phyloP scores from a whole-genome alignment of 2,113 vertebrate genomes.

The Phaethornis superciliosus region DNA sequence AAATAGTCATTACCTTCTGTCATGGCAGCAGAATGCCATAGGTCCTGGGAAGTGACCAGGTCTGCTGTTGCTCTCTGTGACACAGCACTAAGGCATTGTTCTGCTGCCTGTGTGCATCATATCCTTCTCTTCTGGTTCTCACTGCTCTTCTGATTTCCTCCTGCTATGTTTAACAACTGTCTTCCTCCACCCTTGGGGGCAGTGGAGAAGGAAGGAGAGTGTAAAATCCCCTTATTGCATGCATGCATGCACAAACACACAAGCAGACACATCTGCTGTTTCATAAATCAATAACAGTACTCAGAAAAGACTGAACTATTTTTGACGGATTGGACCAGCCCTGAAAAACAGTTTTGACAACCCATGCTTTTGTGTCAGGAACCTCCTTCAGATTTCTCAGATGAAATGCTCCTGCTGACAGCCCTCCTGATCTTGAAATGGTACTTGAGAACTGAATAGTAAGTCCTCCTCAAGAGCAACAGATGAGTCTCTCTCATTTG shows the following conservation, averaged over 20 bases:
- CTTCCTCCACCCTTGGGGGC: neutral
- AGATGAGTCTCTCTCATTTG: neutral
- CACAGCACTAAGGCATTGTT: neutral
- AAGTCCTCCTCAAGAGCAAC: neutral
- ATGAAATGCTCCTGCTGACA: neutral
- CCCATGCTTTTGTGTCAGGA: neutral
- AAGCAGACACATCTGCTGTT: conserved; percentile 4
- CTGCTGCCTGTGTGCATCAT: neutral
- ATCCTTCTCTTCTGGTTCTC: neutral
- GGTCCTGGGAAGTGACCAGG: neutral
- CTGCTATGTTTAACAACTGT: neutral
- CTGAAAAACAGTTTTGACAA: conserved; percentile 22
- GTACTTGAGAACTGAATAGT: neutral
- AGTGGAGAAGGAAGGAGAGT: neutral
- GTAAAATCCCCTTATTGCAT: conserved; percentile 20
- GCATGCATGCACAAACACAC: neutral
- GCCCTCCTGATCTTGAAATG: neutral
- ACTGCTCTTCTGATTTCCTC: neutral
- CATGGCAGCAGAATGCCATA: neutral
- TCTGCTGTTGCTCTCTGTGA: neutral
- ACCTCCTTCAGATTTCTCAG: neutral
- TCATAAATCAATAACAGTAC: conserved; percentile 39
- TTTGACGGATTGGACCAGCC: neutral
- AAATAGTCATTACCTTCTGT: neutral
- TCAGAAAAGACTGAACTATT: neutral